Evolutionary conservation across 2,797 vertebrate genomes (phyloP).

Genomic region (Decapterus maruadsi): DNA sequence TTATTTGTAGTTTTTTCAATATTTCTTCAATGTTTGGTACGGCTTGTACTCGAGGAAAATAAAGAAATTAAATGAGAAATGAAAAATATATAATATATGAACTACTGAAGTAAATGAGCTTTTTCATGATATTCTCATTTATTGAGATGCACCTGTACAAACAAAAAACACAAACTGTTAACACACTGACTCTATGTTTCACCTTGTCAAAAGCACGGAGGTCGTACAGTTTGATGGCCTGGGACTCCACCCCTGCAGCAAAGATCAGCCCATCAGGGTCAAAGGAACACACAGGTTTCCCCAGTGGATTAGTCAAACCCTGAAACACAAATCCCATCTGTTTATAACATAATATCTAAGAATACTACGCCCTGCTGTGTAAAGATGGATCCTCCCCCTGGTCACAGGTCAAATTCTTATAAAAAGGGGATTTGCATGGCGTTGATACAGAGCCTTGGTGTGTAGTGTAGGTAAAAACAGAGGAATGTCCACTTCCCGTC

Average conservation of each 20-base stretch:
- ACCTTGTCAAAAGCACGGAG: slow-evolving; percentile 91
- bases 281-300: slow-evolving; percentile 95
- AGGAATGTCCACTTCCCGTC: slow-evolving; percentile 29
- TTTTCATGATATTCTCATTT: too few relatives aligned
- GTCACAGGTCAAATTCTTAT: slow-evolving; percentile 12
- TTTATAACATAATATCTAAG: neutral
- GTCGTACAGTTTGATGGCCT: slow-evolving; percentile 94
- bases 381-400: slow-evolving; percentile 27
- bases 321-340: slow-evolving; percentile 67
- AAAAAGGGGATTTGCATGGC: neutral
- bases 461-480: slow-evolving; percentile 14
- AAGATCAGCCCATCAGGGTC: slow-evolving; percentile 96
- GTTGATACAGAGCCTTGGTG: neutral
- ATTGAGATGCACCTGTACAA: neutral
- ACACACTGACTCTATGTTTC: slow-evolving; percentile 11
- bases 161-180: neutral
- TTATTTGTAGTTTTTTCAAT: too few relatives aligned
- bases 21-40: too few relatives aligned
- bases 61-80: too few relatives aligned
- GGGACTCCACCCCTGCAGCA: slow-evolving; percentile 94
- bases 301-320: slow-evolving; percentile 93
- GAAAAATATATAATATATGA: too few relatives aligned
- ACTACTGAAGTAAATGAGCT: too few relatives aligned
- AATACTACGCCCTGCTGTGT: neutral
- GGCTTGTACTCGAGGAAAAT: too few relatives aligned